Percentiles rank a stretch among this genome's conserved stretches.
phyloP scores from a whole-genome alignment of 2,797 vertebrate genomes.

The Halcyon smyrnensis region DNA sequence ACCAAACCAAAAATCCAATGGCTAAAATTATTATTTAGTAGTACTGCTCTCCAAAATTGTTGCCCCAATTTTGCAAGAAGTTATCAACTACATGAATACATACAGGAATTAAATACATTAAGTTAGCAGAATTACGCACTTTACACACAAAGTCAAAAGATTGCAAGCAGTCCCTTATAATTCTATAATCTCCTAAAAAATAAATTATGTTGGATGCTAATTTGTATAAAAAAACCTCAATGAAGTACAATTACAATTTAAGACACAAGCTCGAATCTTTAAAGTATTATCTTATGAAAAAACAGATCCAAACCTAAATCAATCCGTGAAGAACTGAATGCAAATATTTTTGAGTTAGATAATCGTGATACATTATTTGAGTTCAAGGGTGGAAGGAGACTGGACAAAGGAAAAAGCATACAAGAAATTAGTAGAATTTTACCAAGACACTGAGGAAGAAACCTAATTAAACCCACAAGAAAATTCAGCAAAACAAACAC shows the following conservation, averaged over 20 bases:
- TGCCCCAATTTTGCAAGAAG: rapidly evolving
- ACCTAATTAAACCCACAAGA: not conserved
- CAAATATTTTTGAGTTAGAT: not conserved
- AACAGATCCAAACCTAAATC: not conserved
- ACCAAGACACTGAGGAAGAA: not conserved
- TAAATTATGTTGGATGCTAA: rapidly evolving
- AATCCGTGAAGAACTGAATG: not conserved
- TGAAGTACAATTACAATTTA: not conserved
- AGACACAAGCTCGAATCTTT: not conserved
- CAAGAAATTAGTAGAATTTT: not conserved
- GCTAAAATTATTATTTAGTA: not conserved
- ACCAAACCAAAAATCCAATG: not conserved
- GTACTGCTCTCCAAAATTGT: not conserved
- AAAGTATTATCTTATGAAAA: rapidly evolving
- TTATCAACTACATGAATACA: rapidly evolving
- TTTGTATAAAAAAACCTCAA: not conserved
- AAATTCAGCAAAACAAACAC: not conserved
- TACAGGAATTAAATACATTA: not conserved
- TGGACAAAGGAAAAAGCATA: not conserved
- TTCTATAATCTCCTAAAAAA: not conserved
- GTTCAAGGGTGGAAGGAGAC: rapidly evolving
- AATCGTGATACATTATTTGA: not conserved
- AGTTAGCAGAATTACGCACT: not conserved
- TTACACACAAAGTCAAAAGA: not conserved
- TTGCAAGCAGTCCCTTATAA: not conserved